Base-by-base conservation (phyloP, 2,113 vertebrate species). In the Antechinus flavipes region DNA sequence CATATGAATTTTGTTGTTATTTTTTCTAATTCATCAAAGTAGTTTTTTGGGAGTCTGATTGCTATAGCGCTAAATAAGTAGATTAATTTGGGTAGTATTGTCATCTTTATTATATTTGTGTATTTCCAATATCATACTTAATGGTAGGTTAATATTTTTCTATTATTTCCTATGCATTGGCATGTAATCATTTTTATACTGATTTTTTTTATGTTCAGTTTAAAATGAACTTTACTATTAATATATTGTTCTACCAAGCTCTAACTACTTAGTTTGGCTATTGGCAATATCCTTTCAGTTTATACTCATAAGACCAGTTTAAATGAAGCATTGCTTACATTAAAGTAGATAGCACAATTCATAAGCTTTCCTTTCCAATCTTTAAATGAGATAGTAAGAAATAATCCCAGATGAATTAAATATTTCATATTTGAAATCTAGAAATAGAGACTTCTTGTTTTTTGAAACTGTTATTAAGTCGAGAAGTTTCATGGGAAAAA, bases 361-460 rank as follows among this genome's bases (percentile, higher is more conserved):
- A 46, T 3, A 84, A 26, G 54, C 8, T 19, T 56, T 94, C 53
- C 23, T 52, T 30, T 6, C 10, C 61, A 22, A 58, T 91, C 68
- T 91, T 92, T 84, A 61, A 58, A 84, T 0, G 11, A 58, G 42
- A 23, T 42, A 90, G 49, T 26, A 92, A 52, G 55, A 54, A 92
- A 46, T 46, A 42, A 50, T 91, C 3, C 89, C 3, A 50, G 89
- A 84, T 35, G 22, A 91, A 76, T 54, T 96, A 91, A 94, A 93
- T 84, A 91, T 91, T 93, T 93, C 92, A 9, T 58, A 84, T 58
- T 94, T 56, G 0, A 92, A 94, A 53, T 52, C 0, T 27, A 93
- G 10, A 61, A 26, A 22, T 53, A 0, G 56, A 93, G 19, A 68
- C 1, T 47, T 61, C 10, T 89, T 95, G 76, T 26, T 94, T 22